These are phyloP conservation scores for Cheilosia grossa DNA, from an alignment of 2,888 invertebrate species.

Conservation along the genomic window DNA sequence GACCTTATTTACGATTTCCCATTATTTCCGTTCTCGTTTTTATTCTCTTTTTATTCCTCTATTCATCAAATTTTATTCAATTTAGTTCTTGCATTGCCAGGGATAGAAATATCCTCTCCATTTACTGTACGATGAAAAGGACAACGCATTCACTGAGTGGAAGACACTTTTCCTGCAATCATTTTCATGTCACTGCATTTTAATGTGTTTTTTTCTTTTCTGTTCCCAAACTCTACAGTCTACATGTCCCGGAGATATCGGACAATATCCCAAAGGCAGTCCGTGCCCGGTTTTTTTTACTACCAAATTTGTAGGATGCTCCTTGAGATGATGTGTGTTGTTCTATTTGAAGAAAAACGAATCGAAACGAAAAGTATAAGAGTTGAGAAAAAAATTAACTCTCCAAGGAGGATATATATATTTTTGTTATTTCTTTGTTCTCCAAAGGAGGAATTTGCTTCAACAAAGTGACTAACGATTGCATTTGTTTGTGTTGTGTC, in stretches of 20 bases:
- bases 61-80: constrained; percentile 59
- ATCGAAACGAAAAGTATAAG: neutral
- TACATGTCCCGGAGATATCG: constrained; percentile 22
- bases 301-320: constrained; percentile 19
- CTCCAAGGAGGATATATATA: too few species aligned
- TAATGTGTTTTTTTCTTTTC: neutral
- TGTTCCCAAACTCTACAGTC: neutral
- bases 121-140: constrained; percentile 31
- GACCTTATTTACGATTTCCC: constrained; percentile 35
- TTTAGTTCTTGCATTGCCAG: constrained; percentile 42
- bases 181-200: constrained; percentile 45
- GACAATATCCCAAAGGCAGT: constrained; percentile 11
- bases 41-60: neutral
- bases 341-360: neutral
- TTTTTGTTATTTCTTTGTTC: too few species aligned
- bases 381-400: neutral
- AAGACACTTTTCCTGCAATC: constrained; percentile 32
- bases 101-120: constrained; percentile 54
- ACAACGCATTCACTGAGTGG: constrained; percentile 17
- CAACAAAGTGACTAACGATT: neutral
- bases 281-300: neutral
- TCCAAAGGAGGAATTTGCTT: too few species aligned
- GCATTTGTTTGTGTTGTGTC: neutral
- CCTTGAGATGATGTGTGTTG: neutral
- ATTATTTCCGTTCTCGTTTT: constrained; percentile 19